Conservation (phyloP, 2,888 invertebrate genomes). For the Catocala nupta region DNA sequence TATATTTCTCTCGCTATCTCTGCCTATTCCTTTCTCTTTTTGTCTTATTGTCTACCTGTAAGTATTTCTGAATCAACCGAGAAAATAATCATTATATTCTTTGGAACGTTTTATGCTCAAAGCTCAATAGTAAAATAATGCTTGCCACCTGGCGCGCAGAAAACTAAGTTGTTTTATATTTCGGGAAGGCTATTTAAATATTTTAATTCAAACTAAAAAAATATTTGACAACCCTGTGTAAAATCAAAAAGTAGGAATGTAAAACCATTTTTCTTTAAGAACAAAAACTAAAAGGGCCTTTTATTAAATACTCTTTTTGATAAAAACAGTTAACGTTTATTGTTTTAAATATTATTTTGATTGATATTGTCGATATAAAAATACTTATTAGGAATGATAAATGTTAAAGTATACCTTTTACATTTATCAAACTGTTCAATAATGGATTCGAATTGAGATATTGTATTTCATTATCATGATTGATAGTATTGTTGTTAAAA, state of each 20-base stretch:
- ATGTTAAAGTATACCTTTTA: neutral
- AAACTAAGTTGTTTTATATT: too few relatives aligned
- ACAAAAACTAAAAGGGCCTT: constrained; percentile 6
- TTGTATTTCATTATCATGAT: too few relatives aligned
- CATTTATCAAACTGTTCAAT: neutral
- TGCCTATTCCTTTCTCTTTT: too few relatives aligned
- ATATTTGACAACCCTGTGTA: constrained; percentile 7
- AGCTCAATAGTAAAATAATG: too few relatives aligned
- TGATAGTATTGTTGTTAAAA: too few relatives aligned
- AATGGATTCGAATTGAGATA: neutral
- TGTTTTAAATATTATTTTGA: constrained; percentile 9
- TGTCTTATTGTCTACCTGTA: too few relatives aligned
- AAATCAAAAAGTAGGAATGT: neutral
- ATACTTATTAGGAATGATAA: neutral
- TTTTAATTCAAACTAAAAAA: too few relatives aligned
- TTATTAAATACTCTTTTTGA: neutral
- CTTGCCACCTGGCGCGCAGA: too few relatives aligned
- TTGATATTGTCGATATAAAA: neutral
- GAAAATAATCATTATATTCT: too few relatives aligned
- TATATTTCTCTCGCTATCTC: too few relatives aligned
- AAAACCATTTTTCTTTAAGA: constrained; percentile 7
- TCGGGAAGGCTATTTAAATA: neutral
- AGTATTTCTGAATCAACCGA: too few relatives aligned
- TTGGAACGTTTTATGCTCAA: too few relatives aligned
- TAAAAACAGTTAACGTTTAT: constrained; percentile 9